phyloP scores from a whole-genome alignment of 2,113 vertebrate genomes.

The Grantiella picta region DNA sequence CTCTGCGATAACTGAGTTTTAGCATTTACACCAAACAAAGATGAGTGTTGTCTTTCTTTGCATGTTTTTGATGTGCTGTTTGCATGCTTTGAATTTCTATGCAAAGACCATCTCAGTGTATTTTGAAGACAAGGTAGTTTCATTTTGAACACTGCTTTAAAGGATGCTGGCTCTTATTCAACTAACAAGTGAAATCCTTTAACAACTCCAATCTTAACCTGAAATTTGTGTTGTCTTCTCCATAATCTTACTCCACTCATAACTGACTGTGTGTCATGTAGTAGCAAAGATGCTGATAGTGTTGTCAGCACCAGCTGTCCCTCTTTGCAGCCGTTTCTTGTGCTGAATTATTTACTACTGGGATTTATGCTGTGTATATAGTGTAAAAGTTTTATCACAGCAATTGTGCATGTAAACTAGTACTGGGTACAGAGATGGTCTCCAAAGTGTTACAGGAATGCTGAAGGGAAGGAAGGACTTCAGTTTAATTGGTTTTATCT shows the following conservation, averaged over 20 bases:
- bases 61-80: background rate
- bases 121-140: background rate
- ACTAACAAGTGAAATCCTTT: background rate
- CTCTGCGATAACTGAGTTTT: background rate
- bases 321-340: slow-evolving; percentile 18
- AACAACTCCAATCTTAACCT: background rate
- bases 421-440: background rate
- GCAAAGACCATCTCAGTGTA: background rate
- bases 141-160: background rate
- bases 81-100: background rate
- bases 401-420: background rate
- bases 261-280: background rate
- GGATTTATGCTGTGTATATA: slow-evolving; percentile 32
- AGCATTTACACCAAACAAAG: background rate
- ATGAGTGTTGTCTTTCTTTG: background rate
- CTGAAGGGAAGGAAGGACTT: slow-evolving; percentile 28
- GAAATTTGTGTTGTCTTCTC: slow-evolving; percentile 17
- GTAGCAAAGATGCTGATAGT: slow-evolving; percentile 15
- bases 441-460: background rate
- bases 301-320: slow-evolving; percentile 52
- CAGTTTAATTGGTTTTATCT: slow-evolving; percentile 54
- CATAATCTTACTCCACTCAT: background rate
- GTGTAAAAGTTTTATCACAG: slow-evolving; percentile 35
- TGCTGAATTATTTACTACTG: slow-evolving; percentile 54
- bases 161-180: background rate